Conservation (phyloP, 2,888 invertebrate genomes). For the Cosmia trapezina region DNA sequence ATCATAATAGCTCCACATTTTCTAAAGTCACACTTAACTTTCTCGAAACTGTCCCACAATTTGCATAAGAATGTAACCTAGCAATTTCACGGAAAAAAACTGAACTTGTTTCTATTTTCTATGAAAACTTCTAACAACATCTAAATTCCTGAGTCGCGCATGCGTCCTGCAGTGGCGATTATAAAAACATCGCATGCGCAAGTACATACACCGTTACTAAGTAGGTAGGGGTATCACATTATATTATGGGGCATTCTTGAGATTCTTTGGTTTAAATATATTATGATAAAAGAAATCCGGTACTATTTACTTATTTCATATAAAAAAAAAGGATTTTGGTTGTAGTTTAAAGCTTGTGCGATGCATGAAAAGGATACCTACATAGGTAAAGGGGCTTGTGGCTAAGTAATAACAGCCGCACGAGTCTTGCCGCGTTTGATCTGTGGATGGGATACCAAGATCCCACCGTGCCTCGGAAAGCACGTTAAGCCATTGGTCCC, state of each 20-base stretch:
- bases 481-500: not conserved
- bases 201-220: slow-evolving; percentile 53
- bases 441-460: too few species aligned
- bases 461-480: too few species aligned
- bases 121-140: slow-evolving; percentile 57
- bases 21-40: not conserved
- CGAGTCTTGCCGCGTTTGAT: too few species aligned
- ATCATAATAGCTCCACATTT: not conserved
- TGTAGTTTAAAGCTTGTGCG: too few species aligned
- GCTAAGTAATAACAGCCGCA: too few species aligned
- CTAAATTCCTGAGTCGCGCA: slow-evolving; percentile 57
- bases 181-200: slow-evolving; percentile 62
- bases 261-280: too few species aligned
- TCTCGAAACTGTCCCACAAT: slow-evolving; percentile 13
- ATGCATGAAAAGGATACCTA: too few species aligned
- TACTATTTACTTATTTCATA: too few species aligned
- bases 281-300: too few species aligned
- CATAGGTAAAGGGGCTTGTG: too few species aligned
- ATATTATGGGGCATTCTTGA: slow-evolving; percentile 16
- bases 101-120: slow-evolving; percentile 45
- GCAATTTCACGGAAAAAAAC: slow-evolving; percentile 27
- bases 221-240: slow-evolving; percentile 40
- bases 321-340: too few species aligned
- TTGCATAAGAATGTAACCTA: slow-evolving; percentile 40
- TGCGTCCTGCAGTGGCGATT: slow-evolving; percentile 59